These are phyloP conservation scores for Beris morrisii DNA, from an alignment of 2,888 invertebrate species.

Conservation along the genomic window DNA sequence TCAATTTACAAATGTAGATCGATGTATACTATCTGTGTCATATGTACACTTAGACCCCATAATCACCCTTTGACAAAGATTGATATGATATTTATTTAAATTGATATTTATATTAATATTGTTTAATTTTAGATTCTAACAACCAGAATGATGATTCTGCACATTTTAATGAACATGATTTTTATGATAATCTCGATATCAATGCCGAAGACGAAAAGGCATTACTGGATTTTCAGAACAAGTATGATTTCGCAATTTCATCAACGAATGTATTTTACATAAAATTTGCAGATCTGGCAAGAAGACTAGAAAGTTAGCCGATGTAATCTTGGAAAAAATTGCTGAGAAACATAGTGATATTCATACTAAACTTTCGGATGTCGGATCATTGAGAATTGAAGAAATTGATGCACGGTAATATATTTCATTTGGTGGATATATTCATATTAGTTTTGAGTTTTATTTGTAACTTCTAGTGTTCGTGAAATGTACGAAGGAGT, in stretches of 20 bases:
- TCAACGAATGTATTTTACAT: slow-evolving; percentile 1
- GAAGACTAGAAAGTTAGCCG: slow-evolving; percentile 76
- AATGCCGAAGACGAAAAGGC: slow-evolving; percentile 88
- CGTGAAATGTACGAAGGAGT: slow-evolving; percentile 90
- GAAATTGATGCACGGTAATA: slow-evolving; percentile 76
- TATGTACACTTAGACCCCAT: too few relatives aligned
- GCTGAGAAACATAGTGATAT: slow-evolving; percentile 91
- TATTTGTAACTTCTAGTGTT: slow-evolving; percentile 56
- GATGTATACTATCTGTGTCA: too few relatives aligned
- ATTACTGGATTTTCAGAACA: slow-evolving; percentile 70
- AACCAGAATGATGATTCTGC: slow-evolving; percentile 13
- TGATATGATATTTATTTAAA: neutral
- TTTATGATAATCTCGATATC: slow-evolving; percentile 73
- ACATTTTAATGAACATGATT: slow-evolving; percentile 59
- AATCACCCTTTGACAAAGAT: too few relatives aligned
- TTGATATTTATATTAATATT: too few relatives aligned
- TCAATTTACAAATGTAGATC: too few relatives aligned
- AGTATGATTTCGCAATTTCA: slow-evolving; percentile 62
- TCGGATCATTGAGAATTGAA: slow-evolving; percentile 71
- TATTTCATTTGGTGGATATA: neutral
- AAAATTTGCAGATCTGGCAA: slow-evolving; percentile 42
- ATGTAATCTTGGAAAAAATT: slow-evolving; percentile 90
- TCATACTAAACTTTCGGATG: slow-evolving; percentile 81
- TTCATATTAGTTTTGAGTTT: neutral
- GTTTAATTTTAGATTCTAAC: too few relatives aligned